phyloP scores from a whole-genome alignment of 2,113 vertebrate species.

The Gasterosteus nipponicus region DNA sequence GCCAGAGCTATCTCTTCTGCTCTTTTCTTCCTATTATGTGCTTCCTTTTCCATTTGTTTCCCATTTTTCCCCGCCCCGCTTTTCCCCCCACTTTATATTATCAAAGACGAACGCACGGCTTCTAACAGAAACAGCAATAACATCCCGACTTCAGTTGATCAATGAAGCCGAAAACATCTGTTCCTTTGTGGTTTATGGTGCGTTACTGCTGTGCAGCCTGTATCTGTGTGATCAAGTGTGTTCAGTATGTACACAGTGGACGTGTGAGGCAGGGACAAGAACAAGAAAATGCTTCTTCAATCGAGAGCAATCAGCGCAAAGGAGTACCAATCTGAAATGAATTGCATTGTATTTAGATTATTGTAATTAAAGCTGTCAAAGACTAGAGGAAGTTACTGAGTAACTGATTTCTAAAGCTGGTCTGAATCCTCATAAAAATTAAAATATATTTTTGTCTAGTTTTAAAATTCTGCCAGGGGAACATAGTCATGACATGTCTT shows the following conservation, averaged over 20 bases:
- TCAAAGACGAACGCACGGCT: not conserved
- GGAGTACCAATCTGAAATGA: slow-evolving; percentile 17
- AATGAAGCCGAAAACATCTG: slow-evolving; percentile 12
- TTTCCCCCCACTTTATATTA: slow-evolving; percentile 5
- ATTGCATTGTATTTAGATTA: slow-evolving; percentile 26
- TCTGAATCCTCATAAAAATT: not conserved
- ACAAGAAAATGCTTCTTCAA: slow-evolving; percentile 2
- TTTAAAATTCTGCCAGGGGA: slow-evolving; percentile 10
- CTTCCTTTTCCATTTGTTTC: not conserved
- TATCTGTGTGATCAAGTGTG: slow-evolving; percentile 2
- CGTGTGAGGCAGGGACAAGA: slow-evolving; percentile 12
- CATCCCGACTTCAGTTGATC: slow-evolving; percentile 16
- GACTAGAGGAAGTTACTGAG: slow-evolving; percentile 6
- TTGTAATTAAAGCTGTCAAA: slow-evolving; percentile 29
- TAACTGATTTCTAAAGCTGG: not conserved
- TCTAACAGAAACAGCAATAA: not conserved
- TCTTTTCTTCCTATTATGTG: slow-evolving; percentile 2
- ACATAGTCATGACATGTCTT: slow-evolving; percentile 27
- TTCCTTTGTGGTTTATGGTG: slow-evolving; percentile 29
- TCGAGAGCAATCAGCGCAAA: slow-evolving; percentile 25
- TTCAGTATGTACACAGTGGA: not conserved
- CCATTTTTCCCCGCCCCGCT: not conserved
- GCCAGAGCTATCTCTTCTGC: slow-evolving; percentile 5
- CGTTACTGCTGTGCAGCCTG: slow-evolving; percentile 2
- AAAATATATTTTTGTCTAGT: not conserved